phyloP scores from a whole-genome alignment of 2,888 invertebrate genomes.

The Netelia fuscicornis region DNA sequence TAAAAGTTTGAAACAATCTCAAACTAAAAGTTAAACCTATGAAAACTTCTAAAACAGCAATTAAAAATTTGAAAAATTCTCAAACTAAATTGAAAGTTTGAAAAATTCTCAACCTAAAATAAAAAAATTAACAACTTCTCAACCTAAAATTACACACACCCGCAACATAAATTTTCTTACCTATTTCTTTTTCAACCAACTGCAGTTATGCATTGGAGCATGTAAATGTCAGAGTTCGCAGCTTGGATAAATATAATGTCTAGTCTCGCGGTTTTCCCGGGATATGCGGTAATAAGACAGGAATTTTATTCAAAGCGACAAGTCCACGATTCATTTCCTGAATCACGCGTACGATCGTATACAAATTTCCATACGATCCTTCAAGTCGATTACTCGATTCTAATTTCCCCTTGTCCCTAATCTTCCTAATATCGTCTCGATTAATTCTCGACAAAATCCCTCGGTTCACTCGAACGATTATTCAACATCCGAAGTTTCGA shows the following conservation, averaged over 20 bases:
- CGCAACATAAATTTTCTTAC: neutral
- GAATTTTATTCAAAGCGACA: conserved; percentile 14
- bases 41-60: too few species aligned
- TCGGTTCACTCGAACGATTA: conserved; percentile 15
- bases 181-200: neutral
- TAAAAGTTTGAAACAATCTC: too few species aligned
- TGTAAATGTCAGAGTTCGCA: conserved; percentile 50
- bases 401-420: neutral
- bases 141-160: neutral
- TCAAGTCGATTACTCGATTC: conserved; percentile 14
- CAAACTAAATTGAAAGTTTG: too few species aligned
- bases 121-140: too few species aligned
- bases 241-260: conserved; percentile 33
- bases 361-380: conserved; percentile 10
- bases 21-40: too few species aligned
- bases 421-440: neutral
- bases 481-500: conserved; percentile 13
- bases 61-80: too few species aligned
- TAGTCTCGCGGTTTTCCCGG: conserved; percentile 11
- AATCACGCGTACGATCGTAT: conserved; percentile 32
- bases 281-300: neutral
- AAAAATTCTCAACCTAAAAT: too few species aligned
- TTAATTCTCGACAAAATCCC: neutral
- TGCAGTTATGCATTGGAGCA: neutral
- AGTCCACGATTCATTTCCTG: conserved; percentile 34